A percentile compares a stretch with the other conserved stretches of the same genome.
Evolutionary conservation across 23 tunicate genomes (phyloP).

Genomic region (Halocynthia aurantium): DNA sequence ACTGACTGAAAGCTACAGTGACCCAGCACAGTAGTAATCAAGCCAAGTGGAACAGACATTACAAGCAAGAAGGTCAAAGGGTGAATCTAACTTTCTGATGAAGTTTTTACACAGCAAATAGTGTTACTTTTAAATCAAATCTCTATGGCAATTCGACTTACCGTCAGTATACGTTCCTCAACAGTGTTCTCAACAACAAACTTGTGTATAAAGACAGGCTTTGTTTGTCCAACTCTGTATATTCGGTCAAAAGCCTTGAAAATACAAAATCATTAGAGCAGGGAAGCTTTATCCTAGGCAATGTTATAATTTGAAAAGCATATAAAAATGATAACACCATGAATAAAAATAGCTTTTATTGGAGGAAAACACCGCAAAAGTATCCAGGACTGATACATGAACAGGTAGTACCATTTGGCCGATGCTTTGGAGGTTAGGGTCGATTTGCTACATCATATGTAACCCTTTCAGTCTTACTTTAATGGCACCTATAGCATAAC

Average conservation of each 20-base stretch:
- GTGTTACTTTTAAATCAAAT: neutral
- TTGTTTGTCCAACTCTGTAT: constrained; percentile 88
- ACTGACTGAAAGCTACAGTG: neutral
- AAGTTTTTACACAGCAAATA: neutral
- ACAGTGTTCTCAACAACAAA: constrained; percentile 67
- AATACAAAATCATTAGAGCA: neutral
- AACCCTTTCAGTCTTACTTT: too few relatives aligned
- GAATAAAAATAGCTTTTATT: too few relatives aligned
- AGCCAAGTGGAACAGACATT: too few relatives aligned
- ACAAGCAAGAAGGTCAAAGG: too few relatives aligned
- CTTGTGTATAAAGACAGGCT: constrained; percentile 85
- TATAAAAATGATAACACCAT: too few relatives aligned
- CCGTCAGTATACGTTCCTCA: constrained; percentile 75
- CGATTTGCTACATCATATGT: too few relatives aligned
- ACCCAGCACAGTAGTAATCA: neutral
- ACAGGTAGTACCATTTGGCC: too few relatives aligned
- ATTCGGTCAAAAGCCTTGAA: constrained; percentile 86
- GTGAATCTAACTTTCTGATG: neutral
- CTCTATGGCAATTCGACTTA: constrained; percentile 1
- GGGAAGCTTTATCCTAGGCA: neutral
- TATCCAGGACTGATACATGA: too few relatives aligned
- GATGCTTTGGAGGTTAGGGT: too few relatives aligned
- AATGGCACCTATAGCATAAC: too few relatives aligned
- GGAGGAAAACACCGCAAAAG: too few relatives aligned
- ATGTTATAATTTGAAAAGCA: too few relatives aligned